Conservation (phyloP, 2,113 vertebrate species). For the Hiodon tergisus region DNA sequence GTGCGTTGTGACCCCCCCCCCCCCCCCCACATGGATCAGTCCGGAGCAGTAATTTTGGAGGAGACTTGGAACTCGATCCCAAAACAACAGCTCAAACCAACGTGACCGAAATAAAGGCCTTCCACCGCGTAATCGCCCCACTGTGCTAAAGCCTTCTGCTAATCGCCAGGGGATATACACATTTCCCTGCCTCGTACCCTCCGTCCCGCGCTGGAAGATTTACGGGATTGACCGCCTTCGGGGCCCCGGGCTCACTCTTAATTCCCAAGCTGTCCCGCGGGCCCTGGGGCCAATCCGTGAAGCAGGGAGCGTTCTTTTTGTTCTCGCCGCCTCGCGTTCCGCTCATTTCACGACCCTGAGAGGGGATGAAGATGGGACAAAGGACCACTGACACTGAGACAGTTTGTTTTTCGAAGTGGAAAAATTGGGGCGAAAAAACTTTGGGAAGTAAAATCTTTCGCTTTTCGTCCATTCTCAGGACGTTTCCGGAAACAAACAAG, state of each 20-base stretch:
- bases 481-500: slow-evolving; percentile 42
- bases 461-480: slow-evolving; percentile 25
- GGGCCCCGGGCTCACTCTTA: slow-evolving; percentile 33
- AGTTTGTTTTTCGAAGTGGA: slow-evolving; percentile 19
- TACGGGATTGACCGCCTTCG: slow-evolving; percentile 36
- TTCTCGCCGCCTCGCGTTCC: slow-evolving; percentile 21
- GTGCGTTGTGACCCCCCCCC: not conserved
- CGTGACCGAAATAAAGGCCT: slow-evolving; percentile 44
- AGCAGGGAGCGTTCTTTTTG: too few relatives aligned
- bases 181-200: slow-evolving; percentile 36
- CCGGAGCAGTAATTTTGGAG: not conserved
- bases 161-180: slow-evolving; percentile 49
- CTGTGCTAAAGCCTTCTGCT: slow-evolving; percentile 48
- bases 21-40: not conserved
- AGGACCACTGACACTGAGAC: slow-evolving; percentile 6
- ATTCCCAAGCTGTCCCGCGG: slow-evolving; percentile 27
- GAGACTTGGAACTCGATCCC: slow-evolving; percentile 29
- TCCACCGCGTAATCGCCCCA: slow-evolving; percentile 48
- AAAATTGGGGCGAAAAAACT: slow-evolving; percentile 29
- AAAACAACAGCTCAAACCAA: slow-evolving; percentile 43
- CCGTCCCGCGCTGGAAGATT: slow-evolving; percentile 36
- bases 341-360: slow-evolving; percentile 15
- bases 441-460: slow-evolving; percentile 29
- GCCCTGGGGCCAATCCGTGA: slow-evolving; percentile 15
- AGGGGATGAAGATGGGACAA: not conserved